These are phyloP conservation scores for Eptatretus burgeri DNA, from an alignment of 2,113 vertebrate genomes.

Conservation along the genomic window DNA sequence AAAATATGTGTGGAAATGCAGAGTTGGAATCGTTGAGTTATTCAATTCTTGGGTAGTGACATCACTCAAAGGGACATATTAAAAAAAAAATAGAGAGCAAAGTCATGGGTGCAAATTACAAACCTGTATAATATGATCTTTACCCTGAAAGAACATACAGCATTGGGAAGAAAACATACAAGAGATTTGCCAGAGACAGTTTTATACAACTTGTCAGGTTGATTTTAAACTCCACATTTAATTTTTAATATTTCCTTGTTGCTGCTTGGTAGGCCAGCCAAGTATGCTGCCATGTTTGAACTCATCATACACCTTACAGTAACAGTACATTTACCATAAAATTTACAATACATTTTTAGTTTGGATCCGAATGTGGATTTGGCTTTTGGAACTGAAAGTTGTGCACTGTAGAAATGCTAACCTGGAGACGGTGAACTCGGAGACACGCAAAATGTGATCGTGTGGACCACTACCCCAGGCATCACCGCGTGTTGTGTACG, in stretches of 20 bases:
- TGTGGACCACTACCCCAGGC: constrained; percentile 94
- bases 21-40: too few species aligned
- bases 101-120: background rate
- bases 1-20: too few species aligned
- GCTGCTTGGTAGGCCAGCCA: too few species aligned
- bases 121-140: background rate
- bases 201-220: background rate
- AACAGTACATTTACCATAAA: too few species aligned
- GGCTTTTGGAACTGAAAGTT: too few species aligned
- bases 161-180: background rate
- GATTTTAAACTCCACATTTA: background rate
- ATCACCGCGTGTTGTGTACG: constrained; percentile 98
- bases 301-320: background rate
- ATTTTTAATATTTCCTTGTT: background rate
- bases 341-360: too few species aligned
- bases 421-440: constrained; percentile 95
- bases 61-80: too few species aligned
- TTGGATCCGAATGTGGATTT: too few species aligned
- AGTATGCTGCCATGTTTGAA: background rate
- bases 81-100: background rate
- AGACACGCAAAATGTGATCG: constrained; percentile 95
- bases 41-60: too few species aligned
- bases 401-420: constrained; percentile 10
- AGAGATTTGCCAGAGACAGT: background rate
- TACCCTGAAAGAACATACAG: background rate